Percentiles rank a stretch among this genome's conserved stretches.
Evolutionary conservation across 2,888 invertebrate genomes (phyloP).

Genomic region (Chydorus sphaericus): DNA sequence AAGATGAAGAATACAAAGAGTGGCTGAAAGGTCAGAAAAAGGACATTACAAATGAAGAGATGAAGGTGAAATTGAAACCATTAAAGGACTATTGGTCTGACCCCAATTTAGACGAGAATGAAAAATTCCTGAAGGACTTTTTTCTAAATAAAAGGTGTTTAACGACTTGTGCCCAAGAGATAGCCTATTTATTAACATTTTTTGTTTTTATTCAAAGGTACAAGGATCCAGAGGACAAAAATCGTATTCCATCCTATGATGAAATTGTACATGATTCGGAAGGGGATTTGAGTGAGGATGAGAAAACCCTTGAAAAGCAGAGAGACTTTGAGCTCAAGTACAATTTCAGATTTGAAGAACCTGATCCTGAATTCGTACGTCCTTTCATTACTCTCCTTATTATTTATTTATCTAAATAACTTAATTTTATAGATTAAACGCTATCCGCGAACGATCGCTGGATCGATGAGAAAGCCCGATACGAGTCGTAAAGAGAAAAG

Average conservation of each 20-base stretch:
- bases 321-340: constrained; percentile 86
- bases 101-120: constrained; percentile 63
- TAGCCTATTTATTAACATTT: background rate
- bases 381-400: background rate
- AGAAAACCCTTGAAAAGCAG: constrained; percentile 59
- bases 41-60: constrained; percentile 41
- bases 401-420: background rate
- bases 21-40: constrained; percentile 65
- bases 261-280: constrained; percentile 46
- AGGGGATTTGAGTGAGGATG: constrained; percentile 49
- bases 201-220: constrained; percentile 28
- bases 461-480: constrained; percentile 65
- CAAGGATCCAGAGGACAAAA: constrained; percentile 33
- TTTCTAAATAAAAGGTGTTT: constrained; percentile 65
- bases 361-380: constrained; percentile 73
- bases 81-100: constrained; percentile 72
- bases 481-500: constrained; percentile 64
- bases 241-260: constrained; percentile 44
- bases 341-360: constrained; percentile 93
- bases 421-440: constrained; percentile 52
- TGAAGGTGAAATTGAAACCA: constrained; percentile 49
- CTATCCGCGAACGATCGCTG: constrained; percentile 76
- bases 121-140: constrained; percentile 83
- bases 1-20: constrained; percentile 46
- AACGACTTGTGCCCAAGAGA: constrained; percentile 13